Evolutionary conservation across 2,888 invertebrate genomes (phyloP).

Genomic region (Melanchra persicariae): DNA sequence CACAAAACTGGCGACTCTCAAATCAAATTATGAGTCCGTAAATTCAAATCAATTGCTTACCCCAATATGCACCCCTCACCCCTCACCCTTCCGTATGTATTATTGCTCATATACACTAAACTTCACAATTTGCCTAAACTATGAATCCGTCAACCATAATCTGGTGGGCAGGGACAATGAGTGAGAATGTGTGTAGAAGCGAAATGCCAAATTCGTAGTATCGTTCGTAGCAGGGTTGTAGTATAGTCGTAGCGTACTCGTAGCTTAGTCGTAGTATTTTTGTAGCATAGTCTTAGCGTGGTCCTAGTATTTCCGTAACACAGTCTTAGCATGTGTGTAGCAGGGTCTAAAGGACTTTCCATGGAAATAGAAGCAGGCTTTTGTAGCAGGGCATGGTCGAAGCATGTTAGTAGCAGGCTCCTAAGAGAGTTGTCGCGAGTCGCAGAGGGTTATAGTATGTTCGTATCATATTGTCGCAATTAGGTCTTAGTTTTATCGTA

Average conservation of each 20-base stretch:
- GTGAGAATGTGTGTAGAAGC: slow-evolving; percentile 2
- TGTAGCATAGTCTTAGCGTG: neutral
- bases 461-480: neutral
- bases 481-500: accelerated
- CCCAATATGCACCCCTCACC: slow-evolving; percentile 58
- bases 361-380: neutral
- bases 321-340: neutral
- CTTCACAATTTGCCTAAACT: slow-evolving; percentile 83
- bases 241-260: neutral
- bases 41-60: slow-evolving; percentile 67
- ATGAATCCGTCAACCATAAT: slow-evolving; percentile 79
- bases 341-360: no score
- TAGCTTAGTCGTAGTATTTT: neutral
- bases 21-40: slow-evolving; percentile 53
- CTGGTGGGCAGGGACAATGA: slow-evolving; percentile 60
- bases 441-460: neutral
- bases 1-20: slow-evolving; percentile 18
- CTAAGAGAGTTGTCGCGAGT: neutral
- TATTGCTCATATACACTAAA: slow-evolving; percentile 76
- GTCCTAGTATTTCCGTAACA: neutral
- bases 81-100: slow-evolving; percentile 60
- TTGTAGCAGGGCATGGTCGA: neutral
- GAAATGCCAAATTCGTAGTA: neutral
- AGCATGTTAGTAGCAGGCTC: neutral
- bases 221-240: neutral